Conservation (phyloP, 2,888 invertebrate species). For the Phortica okadai region DNA sequence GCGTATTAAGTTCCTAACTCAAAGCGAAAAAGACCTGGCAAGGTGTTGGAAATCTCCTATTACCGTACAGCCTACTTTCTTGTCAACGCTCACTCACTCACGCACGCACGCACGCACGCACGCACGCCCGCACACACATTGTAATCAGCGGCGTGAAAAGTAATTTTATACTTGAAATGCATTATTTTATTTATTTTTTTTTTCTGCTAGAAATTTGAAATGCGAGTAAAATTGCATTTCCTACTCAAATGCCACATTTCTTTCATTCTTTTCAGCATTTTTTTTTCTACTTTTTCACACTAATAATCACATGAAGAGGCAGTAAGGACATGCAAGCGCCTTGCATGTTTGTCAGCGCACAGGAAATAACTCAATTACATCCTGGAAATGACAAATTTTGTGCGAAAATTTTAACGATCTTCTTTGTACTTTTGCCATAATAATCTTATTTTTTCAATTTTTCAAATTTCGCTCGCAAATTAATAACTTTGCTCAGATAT, state of each 20-base stretch:
- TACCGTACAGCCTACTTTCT: conserved; percentile 44
- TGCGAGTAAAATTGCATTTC: conserved; percentile 29
- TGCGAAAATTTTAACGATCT: conserved; percentile 37
- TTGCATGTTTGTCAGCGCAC: conserved; percentile 52
- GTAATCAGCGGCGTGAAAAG: conserved; percentile 29
- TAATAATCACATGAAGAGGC: conserved; percentile 58
- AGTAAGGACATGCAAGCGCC: neutral
- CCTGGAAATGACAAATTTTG: conserved; percentile 54
- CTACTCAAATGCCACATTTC: neutral
- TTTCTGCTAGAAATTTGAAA: conserved; percentile 11
- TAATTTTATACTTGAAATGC: conserved; percentile 37
- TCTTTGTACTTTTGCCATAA: neutral
- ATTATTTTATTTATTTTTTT: neutral
- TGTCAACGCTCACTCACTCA: neutral
- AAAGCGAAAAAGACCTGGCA: conserved; percentile 11
- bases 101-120: neutral
- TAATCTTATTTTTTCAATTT: neutral
- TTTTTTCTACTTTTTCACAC: conserved; percentile 40
- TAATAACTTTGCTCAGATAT: neutral
- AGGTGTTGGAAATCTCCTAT: conserved; percentile 68
- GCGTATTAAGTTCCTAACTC: conserved; percentile 9
- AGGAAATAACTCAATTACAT: conserved; percentile 64
- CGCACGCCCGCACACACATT: neutral
- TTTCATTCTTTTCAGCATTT: conserved; percentile 23
- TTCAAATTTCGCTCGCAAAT: neutral